Base-by-base conservation (phyloP, 2,113 vertebrate species). In the Melozone crissalis region DNA sequence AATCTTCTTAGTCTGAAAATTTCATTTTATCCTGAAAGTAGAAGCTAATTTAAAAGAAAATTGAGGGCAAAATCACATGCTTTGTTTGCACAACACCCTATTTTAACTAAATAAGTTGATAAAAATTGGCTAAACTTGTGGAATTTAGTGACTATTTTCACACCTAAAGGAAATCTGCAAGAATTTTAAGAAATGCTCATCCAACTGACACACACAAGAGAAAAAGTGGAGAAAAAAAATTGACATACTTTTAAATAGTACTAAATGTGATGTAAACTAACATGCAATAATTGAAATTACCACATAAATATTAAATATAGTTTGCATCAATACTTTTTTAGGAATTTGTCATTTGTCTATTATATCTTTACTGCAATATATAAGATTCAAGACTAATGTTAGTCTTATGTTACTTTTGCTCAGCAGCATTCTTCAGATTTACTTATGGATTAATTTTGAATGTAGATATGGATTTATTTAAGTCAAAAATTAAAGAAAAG, bases 311-410 rank as follows among this genome's bases (percentile, higher is more conserved):
- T 39, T 73, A 71, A 71, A 27, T 6, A 46, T 15, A 15, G 31
- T 72, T 78, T 71, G 2, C 4, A 33, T 86, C 20, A 35, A 20
- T 66, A 41, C 62, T 73, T 14, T 16, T 61, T 21, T 39, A 65
- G 9, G 6, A 18, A 43, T 51, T 55, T 7, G 3, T 78, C 0
- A 1, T 47, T 73, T n/a, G 4, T 43, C 5, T 43, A 14, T 2
- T n/a, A 7, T 23, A n/a, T 37, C 9, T 87, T 85, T 51, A 47
- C 3, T 58, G 47, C 11, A 72, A 22, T 27, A 35, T 4, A 26
- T 49, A 35, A 52, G 11, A 58, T 39, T 77, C 3, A 83, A 72
- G 69, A 41, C 3, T 22, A 52, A 69, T 49, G 21, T 46, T 58
- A 58, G 58, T 3, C 22, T 35, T n/a, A 33, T 46, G 10, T 31